Conservation (phyloP, 23 tunicate genomes). For the Styela plicata region DNA sequence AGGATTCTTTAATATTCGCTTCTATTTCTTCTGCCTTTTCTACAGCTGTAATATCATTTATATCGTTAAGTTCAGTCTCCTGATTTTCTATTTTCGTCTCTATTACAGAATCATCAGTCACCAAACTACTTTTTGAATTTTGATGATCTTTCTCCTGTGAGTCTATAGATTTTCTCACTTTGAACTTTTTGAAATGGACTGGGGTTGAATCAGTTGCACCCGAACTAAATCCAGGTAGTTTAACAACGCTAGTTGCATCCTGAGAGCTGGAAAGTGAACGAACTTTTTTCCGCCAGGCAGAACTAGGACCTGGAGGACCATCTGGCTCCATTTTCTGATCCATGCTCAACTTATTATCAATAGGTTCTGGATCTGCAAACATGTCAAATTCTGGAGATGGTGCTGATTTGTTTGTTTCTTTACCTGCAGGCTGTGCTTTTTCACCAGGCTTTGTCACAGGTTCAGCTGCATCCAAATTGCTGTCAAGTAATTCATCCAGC, state of each 20-base stretch:
- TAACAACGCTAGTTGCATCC: background rate
- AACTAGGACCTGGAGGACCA: background rate
- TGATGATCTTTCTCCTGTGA: too few species aligned
- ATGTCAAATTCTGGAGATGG: slow-evolving; percentile 1
- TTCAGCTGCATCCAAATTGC: background rate
- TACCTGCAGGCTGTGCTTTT: background rate
- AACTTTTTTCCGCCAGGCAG: slow-evolving; percentile 9
- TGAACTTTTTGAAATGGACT: slow-evolving; percentile 1
- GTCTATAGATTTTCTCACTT: background rate
- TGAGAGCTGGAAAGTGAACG: slow-evolving; percentile 5
- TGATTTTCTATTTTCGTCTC: too few species aligned
- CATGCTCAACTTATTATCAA: background rate
- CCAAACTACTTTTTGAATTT: too few species aligned
- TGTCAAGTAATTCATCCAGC: background rate
- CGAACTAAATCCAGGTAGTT: background rate
- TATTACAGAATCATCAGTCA: too few species aligned
- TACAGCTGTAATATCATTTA: background rate
- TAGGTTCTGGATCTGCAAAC: slow-evolving; percentile 1
- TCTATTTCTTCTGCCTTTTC: background rate
- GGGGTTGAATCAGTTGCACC: background rate
- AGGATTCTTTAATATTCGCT: too few species aligned
- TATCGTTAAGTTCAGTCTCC: too few species aligned
- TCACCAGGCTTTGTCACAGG: background rate
- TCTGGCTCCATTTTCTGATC: background rate
- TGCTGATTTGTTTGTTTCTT: background rate